phyloP scores from a whole-genome alignment of 2,113 vertebrate genomes.

The Lynx canadensis region DNA sequence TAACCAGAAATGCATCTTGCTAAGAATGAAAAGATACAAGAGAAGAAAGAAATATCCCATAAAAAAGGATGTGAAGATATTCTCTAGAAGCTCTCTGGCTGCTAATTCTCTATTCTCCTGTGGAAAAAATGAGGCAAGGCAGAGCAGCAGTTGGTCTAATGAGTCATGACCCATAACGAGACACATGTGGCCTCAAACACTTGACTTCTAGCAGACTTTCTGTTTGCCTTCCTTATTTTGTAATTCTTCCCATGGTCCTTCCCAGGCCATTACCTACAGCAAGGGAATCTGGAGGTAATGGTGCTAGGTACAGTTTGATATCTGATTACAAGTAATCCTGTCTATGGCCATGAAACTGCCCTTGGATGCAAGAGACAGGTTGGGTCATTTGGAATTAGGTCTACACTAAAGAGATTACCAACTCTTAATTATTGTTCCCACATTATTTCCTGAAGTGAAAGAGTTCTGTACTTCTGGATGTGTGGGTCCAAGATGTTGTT shows the following conservation, averaged over 20 bases:
- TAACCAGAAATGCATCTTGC: not conserved
- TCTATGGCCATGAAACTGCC: not conserved
- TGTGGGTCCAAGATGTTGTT: not conserved
- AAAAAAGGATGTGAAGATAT: not conserved
- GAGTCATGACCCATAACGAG: conserved; percentile 74
- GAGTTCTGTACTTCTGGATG: not conserved
- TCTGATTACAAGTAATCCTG: not conserved
- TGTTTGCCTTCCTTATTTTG: conserved; percentile 61
- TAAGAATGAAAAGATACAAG: conserved; percentile 5
- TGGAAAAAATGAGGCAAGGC: conserved; percentile 63
- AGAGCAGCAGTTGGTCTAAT: conserved; percentile 68
- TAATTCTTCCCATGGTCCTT: not conserved
- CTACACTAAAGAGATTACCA: not conserved
- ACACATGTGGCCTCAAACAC: conserved; percentile 68
- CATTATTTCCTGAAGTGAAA: not conserved
- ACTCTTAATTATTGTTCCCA: not conserved
- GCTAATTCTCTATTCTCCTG: not conserved
- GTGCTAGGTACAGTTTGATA: not conserved
- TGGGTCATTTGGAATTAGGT: not conserved
- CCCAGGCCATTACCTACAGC: not conserved
- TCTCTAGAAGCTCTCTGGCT: not conserved
- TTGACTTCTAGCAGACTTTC: conserved; percentile 58
- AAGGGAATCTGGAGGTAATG: not conserved
- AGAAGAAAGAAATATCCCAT: not conserved
- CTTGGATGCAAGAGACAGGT: not conserved